Evolutionary conservation across 2,113 vertebrate genomes (phyloP).

Genomic region (Trogon surrucura): DNA sequence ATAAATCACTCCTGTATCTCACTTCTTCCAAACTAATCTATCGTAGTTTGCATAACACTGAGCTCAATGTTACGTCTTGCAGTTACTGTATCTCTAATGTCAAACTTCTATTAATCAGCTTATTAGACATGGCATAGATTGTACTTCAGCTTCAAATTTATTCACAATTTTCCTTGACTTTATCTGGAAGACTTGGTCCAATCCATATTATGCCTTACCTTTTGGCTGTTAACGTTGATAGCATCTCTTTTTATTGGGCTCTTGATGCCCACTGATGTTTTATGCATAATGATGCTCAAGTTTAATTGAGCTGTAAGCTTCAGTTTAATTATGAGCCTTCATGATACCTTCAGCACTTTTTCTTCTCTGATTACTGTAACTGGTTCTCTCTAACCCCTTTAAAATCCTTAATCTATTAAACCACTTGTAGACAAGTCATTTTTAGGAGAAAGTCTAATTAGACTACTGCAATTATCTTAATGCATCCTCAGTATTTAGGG

Average conservation of each 20-base stretch:
- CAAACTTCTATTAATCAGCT: background rate
- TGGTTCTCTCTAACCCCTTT: constrained; percentile 60
- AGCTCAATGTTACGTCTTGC: constrained; percentile 21
- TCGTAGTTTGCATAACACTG: constrained; percentile 3
- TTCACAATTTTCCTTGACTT: constrained; percentile 47
- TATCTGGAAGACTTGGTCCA: constrained; percentile 27
- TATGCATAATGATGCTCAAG: constrained; percentile 77
- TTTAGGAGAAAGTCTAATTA: constrained; percentile 72
- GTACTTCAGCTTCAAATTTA: constrained; percentile 11
- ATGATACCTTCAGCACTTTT: constrained; percentile 77
- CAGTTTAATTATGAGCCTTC: constrained; percentile 78
- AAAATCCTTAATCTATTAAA: constrained; percentile 74
- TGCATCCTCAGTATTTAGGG: constrained; percentile 47
- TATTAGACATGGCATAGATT: background rate
- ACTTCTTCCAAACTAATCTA: background rate
- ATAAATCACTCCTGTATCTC: constrained; percentile 16
- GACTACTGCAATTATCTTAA: constrained; percentile 68
- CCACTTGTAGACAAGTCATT: constrained; percentile 58
- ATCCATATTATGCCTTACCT: constrained; percentile 60
- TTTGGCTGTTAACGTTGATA: constrained; percentile 66
- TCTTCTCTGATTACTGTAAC: constrained; percentile 73
- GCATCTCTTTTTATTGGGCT: constrained; percentile 68
- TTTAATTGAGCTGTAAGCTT: constrained; percentile 81
- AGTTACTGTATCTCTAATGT: background rate
- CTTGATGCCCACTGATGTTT: constrained; percentile 72